phyloP scores from a whole-genome alignment of 2,888 invertebrate genomes.

The Nemurella pictetii region DNA sequence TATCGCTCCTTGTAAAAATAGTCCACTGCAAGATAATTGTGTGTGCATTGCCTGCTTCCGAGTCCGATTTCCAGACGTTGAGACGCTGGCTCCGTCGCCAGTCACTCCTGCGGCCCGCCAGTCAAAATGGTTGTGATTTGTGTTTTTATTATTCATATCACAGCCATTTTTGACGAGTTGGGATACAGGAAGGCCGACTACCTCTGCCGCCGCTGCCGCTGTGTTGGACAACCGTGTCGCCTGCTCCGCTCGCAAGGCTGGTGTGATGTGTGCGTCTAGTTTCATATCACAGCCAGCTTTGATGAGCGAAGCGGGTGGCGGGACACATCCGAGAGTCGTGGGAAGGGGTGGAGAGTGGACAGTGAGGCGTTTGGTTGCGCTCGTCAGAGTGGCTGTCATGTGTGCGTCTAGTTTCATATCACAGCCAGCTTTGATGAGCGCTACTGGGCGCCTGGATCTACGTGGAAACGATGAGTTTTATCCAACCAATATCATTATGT shows the following conservation, averaged over 20 bases:
- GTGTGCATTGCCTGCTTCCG: not conserved
- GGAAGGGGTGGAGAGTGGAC: not conserved
- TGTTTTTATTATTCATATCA: conserved; percentile 70
- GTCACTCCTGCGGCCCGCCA: conserved; percentile 56
- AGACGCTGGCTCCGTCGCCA: not conserved
- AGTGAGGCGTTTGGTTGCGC: not conserved
- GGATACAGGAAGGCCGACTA: conserved; percentile 63
- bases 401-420: conserved; percentile 68
- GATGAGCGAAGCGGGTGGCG: conserved; percentile 69
- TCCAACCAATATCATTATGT: not conserved
- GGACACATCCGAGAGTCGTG: not conserved
- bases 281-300: conserved; percentile 99
- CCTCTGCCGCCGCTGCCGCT: conserved; percentile 45
- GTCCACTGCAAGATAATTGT: too few relatives aligned
- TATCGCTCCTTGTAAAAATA: too few relatives aligned
- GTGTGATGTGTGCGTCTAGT: conserved; percentile 73
- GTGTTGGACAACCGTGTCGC: conserved; percentile 47
- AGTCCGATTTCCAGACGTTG: conserved; percentile 5
- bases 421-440: conserved; percentile 99
- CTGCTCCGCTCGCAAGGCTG: conserved; percentile 82
- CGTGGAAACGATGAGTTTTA: not conserved
- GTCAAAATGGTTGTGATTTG: conserved; percentile 83
- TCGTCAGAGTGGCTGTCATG: not conserved
- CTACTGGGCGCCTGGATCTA: not conserved
- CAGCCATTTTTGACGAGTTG: conserved; percentile 96